Base-by-base conservation (phyloP, 2,113 vertebrate genomes). In the Microtus oregoni region DNA sequence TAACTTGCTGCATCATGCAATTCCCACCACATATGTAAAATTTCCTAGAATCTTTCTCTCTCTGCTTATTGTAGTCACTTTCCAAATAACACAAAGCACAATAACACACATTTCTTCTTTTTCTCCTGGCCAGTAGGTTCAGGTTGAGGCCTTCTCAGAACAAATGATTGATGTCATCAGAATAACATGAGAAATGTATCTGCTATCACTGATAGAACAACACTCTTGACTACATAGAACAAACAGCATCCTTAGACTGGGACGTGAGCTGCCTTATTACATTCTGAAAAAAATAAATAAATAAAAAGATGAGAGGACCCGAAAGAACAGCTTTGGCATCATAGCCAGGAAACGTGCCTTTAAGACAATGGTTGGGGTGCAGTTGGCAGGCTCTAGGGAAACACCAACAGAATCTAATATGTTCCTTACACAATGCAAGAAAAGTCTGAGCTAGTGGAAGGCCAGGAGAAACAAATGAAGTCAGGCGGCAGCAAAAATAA, bases 271-370 rank as follows among this genome's bases (percentile, higher is more conserved):
- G 90, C 70, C 41, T 94, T 73, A 91, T n/a, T 75, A 22, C 73
- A 41, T 83, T 67, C 77, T 86, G 67, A 65, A 98, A 98, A 52
- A 81, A 76, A 96, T 47, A 55, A 85, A 96, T 47, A 55, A 85
- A 96, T 20, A 50, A 81, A 97, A 96, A 89, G 55, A 20, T 19
- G 0, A 14, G 72, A 78, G 68, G 32, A 91, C 89, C 41, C 22
- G 79, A 96, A 96, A 96, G 96, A 96, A 96, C 91, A 97, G 73
- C 50, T 94, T 97, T 92, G 94, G 77, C 81, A 90, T 78, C 79
- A 28, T 14, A 91, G 86, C 92, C 52, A 87, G 91, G 83, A 97
- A 95, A 89, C 61, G 52, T 91, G 96, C 92, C 96, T 95, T 78
- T 61, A 70, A 97, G 95, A 95, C 92, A 96, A 95, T 96, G 86